phyloP scores from a whole-genome alignment of 2,888 invertebrate genomes.

The Taphrorychus bicolor region DNA sequence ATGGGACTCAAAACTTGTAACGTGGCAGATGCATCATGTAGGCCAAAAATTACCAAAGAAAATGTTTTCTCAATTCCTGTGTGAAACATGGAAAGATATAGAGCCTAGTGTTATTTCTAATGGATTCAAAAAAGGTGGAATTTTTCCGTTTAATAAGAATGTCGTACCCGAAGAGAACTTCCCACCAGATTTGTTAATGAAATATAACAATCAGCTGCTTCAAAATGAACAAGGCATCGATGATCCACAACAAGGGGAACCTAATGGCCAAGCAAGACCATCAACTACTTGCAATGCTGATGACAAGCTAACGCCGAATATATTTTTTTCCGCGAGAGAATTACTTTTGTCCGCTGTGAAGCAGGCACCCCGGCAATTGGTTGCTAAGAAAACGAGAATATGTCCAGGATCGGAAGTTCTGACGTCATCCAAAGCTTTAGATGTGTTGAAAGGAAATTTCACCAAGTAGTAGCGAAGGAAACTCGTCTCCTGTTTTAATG shows the following conservation, averaged over 20 bases:
- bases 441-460: neutral
- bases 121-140: slow-evolving; percentile 15
- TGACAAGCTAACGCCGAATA: neutral
- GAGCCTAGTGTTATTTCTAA: neutral
- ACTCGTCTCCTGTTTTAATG: too few relatives aligned
- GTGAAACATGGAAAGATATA: neutral
- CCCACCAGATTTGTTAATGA: neutral
- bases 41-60: slow-evolving; percentile 13
- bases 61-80: slow-evolving; percentile 7
- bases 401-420: neutral
- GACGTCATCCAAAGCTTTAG: neutral
- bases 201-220: neutral
- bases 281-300: neutral
- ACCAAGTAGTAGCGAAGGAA: neutral
- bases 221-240: neutral
- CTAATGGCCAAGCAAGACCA: too few relatives aligned
- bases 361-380: neutral
- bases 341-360: neutral
- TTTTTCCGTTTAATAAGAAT: slow-evolving; percentile 10
- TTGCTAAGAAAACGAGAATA: neutral
- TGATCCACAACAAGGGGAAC: neutral
- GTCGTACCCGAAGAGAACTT: neutral
- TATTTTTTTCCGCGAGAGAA: neutral
- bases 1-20: slow-evolving; percentile 40
- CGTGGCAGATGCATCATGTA: slow-evolving; percentile 35